Evolutionary conservation across 2,113 vertebrate species (phyloP).

Genomic region (Scalopus aquaticus): DNA sequence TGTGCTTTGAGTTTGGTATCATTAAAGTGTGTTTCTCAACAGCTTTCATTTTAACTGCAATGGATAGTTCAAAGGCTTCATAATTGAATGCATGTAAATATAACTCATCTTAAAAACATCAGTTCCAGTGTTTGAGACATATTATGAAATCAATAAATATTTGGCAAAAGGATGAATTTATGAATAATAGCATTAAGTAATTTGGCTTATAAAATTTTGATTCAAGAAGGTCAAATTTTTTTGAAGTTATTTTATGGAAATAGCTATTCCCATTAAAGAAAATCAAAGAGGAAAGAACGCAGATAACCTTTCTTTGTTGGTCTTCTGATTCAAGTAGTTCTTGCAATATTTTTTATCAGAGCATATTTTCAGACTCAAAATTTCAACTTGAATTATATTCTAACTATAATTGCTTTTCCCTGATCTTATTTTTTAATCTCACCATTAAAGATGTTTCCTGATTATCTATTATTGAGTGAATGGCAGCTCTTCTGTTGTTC

Average conservation of each 20-base stretch:
- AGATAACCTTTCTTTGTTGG: neutral
- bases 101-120: neutral
- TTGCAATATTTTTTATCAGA: neutral
- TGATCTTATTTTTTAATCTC: constrained; percentile 9
- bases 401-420: neutral
- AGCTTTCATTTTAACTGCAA: constrained; percentile 51
- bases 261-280: neutral
- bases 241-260: constrained; percentile 18
- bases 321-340: neutral
- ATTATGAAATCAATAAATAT: constrained; percentile 5
- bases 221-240: neutral
- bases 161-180: neutral
- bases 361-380: neutral
- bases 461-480: neutral
- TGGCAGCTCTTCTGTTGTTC: neutral
- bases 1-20: neutral
- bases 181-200: constrained; percentile 15
- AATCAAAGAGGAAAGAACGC: neutral
- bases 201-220: neutral
- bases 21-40: neutral
- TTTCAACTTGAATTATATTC: neutral
- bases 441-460: neutral
- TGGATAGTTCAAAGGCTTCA: constrained; percentile 36
- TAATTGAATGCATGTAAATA: neutral
- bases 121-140: neutral